Evolutionary conservation across 2,113 vertebrate genomes (phyloP).

Genomic region (Vanacampus margaritifer): DNA sequence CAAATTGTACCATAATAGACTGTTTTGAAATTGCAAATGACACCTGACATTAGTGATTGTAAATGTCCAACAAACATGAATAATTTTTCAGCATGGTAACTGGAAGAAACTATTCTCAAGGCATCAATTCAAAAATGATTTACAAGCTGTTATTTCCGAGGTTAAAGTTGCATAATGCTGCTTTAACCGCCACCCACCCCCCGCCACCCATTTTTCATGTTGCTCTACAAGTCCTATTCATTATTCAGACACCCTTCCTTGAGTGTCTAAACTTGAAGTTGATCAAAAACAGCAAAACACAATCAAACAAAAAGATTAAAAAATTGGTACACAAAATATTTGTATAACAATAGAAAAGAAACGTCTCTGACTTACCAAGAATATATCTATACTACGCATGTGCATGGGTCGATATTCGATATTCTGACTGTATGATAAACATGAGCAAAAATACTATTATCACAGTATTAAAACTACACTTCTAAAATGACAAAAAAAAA

Average conservation of each 20-base stretch:
- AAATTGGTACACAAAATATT: background rate
- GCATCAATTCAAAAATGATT: background rate
- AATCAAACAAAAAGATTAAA: background rate
- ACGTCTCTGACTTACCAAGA: background rate
- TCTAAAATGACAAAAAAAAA: no score
- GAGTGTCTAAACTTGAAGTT: background rate
- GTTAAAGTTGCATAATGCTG: background rate
- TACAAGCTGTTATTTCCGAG: background rate
- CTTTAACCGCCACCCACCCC: no score
- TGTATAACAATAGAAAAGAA: no score
- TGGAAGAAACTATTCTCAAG: background rate
- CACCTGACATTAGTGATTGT: background rate
- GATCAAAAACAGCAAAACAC: background rate
- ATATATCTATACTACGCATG: background rate
- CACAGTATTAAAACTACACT: no score
- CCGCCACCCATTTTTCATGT: background rate
- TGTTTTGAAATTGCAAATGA: background rate
- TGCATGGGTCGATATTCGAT: no score
- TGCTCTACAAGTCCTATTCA: background rate
- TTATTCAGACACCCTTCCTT: background rate
- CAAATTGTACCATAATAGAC: background rate
- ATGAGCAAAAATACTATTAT: no score
- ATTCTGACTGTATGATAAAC: no score
- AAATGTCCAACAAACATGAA: background rate
- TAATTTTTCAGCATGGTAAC: background rate